These are phyloP conservation scores for Xestia rhomboidea DNA, from an alignment of 2,888 invertebrate genomes.

Conservation along the genomic window DNA sequence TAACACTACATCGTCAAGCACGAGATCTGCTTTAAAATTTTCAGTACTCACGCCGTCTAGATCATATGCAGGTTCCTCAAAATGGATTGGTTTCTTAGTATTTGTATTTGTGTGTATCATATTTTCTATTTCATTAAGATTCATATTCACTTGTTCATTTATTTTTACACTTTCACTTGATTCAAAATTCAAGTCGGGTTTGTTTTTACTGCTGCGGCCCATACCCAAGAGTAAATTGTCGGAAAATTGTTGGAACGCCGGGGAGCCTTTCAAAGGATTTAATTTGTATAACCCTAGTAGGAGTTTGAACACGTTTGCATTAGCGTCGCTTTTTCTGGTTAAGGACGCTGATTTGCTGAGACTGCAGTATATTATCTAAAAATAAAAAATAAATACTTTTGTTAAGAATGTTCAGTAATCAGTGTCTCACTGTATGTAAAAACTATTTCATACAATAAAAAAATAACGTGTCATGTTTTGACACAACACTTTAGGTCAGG, in stretches of 20 bases:
- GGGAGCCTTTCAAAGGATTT: constrained; percentile 80
- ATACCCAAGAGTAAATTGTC: constrained; percentile 72
- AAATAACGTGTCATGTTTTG: not conserved
- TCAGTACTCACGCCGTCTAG: constrained; percentile 66
- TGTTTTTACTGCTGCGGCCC: constrained; percentile 28
- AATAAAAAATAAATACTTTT: constrained; percentile 14
- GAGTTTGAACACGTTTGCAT: constrained; percentile 77
- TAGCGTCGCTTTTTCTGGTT: constrained; percentile 41
- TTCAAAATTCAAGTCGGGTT: constrained; percentile 73
- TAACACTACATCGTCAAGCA: constrained; percentile 42
- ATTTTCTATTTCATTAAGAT: constrained; percentile 74
- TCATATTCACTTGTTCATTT: constrained; percentile 64
- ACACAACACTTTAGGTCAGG: too few species aligned
- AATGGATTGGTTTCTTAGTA: constrained; percentile 25
- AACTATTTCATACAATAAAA: not conserved
- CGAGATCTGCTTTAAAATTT: constrained; percentile 64
- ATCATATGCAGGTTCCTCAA: constrained; percentile 62
- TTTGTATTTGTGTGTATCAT: constrained; percentile 65
- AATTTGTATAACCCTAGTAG: constrained; percentile 81
- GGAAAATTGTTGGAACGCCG: constrained; percentile 78
- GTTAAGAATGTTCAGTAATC: not conserved
- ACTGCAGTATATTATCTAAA: constrained; percentile 45
- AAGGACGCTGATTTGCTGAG: not conserved
- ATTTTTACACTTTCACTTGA: constrained; percentile 76
- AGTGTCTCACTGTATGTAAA: not conserved